phyloP scores from a whole-genome alignment of 2,888 invertebrate species.

The Dendrolimus pini region DNA sequence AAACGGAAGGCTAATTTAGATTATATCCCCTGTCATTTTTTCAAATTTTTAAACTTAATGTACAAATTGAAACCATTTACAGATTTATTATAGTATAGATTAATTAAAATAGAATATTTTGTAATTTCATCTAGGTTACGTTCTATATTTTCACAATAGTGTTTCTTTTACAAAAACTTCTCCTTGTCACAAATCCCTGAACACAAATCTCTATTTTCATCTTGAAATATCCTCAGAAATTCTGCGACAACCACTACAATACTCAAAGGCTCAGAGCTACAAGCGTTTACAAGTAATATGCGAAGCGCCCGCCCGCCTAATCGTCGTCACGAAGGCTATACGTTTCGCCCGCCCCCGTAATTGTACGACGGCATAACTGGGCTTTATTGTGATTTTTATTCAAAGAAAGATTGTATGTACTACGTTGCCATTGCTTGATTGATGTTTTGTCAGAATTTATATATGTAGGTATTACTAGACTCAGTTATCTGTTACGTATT shows the following conservation, averaged over 20 bases:
- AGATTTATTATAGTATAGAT: too few species aligned
- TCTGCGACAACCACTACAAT: background rate
- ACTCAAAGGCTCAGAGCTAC: constrained; percentile 11
- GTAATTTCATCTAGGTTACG: too few species aligned
- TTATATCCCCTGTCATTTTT: too few species aligned
- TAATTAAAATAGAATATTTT: too few species aligned
- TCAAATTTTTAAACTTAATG: too few species aligned
- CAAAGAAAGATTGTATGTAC: background rate
- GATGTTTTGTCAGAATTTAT: background rate
- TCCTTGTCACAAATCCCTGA: too few species aligned
- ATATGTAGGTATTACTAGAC: too few species aligned
- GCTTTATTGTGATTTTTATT: background rate
- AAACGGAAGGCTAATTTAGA: too few species aligned
- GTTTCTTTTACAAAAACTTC: too few species aligned
- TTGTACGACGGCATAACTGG: constrained; percentile 11
- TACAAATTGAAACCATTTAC: too few species aligned
- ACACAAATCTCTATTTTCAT: background rate
- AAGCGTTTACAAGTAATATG: constrained; percentile 13
- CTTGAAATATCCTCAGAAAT: background rate
- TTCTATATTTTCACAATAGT: too few species aligned
- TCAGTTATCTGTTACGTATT: too few species aligned
- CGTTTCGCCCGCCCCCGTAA: constrained; percentile 40
- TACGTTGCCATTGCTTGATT: background rate
- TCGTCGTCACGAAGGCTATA: constrained; percentile 29
- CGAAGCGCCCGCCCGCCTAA: constrained; percentile 29